These are phyloP conservation scores for Hoplias malabaricus DNA, from an alignment of 2,113 vertebrate species.

Conservation along the genomic window DNA sequence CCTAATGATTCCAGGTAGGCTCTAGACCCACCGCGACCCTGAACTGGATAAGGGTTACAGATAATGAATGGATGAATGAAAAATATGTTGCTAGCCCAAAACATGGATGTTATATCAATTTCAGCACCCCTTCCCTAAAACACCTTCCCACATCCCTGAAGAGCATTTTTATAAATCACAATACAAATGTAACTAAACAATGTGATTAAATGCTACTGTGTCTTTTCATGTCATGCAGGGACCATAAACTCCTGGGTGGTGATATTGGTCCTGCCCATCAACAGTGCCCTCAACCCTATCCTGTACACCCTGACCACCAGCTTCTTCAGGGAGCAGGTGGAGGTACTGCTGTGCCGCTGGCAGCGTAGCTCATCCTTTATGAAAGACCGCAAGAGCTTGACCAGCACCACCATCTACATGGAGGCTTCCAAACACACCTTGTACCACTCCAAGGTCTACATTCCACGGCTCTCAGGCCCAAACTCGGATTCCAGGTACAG, in stretches of 20 bases:
- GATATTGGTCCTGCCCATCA: conserved; percentile 81
- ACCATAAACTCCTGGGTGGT: conserved; percentile 78
- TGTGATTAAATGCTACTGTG: neutral
- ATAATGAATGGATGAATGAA: no score
- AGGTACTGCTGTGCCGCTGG: conserved; percentile 73
- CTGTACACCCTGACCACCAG: conserved; percentile 80
- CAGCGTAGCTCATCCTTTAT: conserved; percentile 65
- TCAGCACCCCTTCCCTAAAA: no score
- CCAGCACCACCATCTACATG: conserved; percentile 66
- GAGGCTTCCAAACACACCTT: conserved; percentile 51
- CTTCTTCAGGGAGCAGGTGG: conserved; percentile 83
- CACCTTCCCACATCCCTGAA: no score
- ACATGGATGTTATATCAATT: no score
- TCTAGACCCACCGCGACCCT: no score
- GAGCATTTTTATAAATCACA: no score
- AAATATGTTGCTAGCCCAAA: no score
- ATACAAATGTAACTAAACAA: no score
- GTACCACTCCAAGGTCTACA: conserved; percentile 59
- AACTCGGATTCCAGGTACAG: conserved; percentile 63
- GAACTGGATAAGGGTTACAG: no score
- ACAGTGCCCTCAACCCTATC: conserved; percentile 82
- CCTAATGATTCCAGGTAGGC: no score
- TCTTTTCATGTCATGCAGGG: conserved; percentile 56
- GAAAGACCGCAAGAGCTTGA: conserved; percentile 70
- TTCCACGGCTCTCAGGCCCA: conserved; percentile 62